These are phyloP conservation scores for Meganola albula DNA, from an alignment of 2,888 invertebrate species.

Conservation along the genomic window DNA sequence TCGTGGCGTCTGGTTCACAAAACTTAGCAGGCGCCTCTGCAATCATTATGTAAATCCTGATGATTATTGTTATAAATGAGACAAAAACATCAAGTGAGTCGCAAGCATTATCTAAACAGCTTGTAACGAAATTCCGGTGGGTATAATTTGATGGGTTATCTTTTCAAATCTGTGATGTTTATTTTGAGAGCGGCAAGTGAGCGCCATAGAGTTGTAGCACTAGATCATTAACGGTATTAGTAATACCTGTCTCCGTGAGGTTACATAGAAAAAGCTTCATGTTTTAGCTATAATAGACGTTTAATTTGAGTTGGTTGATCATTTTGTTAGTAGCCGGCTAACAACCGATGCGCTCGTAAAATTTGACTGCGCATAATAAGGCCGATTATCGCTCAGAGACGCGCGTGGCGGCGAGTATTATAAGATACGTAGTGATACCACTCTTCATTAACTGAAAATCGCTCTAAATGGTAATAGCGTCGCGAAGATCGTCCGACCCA, in stretches of 20 bases:
- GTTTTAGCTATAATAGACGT: conserved; percentile 53
- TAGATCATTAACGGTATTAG: conserved; percentile 47
- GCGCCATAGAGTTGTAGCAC: conserved; percentile 31
- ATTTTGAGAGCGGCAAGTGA: conserved; percentile 26
- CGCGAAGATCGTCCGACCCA: conserved; percentile 44
- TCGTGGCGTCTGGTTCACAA: conserved; percentile 46
- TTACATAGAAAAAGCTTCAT: conserved; percentile 47
- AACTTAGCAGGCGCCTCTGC: conserved; percentile 67
- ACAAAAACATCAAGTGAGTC: conserved; percentile 42
- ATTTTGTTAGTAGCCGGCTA: conserved; percentile 62
- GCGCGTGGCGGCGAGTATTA: conserved; percentile 52
- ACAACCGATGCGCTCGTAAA: conserved; percentile 70
- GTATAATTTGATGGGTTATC: conserved; percentile 47
- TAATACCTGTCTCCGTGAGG: conserved; percentile 46
- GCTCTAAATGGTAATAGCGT: conserved; percentile 66
- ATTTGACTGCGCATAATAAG: conserved; percentile 75
- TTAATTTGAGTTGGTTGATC: conserved; percentile 62
- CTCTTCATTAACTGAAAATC: conserved; percentile 70
- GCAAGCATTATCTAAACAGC: conserved; percentile 46
- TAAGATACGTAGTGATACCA: conserved; percentile 48
- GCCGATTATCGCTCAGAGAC: conserved; percentile 58
- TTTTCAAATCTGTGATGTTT: conserved; percentile 36
- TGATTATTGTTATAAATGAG: conserved; percentile 52
- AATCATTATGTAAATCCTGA: conserved; percentile 70
- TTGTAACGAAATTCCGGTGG: conserved; percentile 46